Conservation (phyloP, 1,140 invertebrate genomes). For the Platyura marginata region DNA sequence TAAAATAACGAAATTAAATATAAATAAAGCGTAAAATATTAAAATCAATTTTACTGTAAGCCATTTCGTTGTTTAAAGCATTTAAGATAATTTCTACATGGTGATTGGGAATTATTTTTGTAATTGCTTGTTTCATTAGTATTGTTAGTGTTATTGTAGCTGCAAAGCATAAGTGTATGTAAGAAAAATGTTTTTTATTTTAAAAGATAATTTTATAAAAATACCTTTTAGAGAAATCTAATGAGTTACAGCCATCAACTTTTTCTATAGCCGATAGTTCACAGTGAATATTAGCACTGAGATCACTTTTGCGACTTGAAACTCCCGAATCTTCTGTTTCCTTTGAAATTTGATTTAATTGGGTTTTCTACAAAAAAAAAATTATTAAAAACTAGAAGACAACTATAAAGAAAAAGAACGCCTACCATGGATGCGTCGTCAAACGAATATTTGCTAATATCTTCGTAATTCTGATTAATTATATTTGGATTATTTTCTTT, state of each 20-base stretch:
- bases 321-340: too few relatives aligned
- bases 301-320: slow-evolving; percentile 19
- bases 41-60: background rate
- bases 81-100: background rate
- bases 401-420: too few relatives aligned
- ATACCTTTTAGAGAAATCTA: background rate
- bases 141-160: background rate
- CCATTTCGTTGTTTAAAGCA: slow-evolving; percentile 16
- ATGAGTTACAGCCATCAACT: background rate
- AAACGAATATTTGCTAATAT: too few relatives aligned
- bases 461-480: too few relatives aligned
- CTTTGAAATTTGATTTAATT: too few relatives aligned
- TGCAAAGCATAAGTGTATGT: background rate
- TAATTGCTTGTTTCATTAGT: background rate
- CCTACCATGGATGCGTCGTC: too few relatives aligned
- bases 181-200: background rate
- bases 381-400: too few relatives aligned
- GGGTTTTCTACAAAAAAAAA: too few relatives aligned
- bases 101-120: background rate
- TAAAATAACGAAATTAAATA: too few relatives aligned
- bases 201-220: background rate
- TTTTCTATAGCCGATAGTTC: slow-evolving; percentile 21
- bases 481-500: too few relatives aligned
- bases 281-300: slow-evolving; percentile 11
- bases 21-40: too few relatives aligned